These are phyloP conservation scores for Drosophila mojavensis DNA, from an alignment of 1,140 invertebrate genomes.

Conservation along the genomic window DNA sequence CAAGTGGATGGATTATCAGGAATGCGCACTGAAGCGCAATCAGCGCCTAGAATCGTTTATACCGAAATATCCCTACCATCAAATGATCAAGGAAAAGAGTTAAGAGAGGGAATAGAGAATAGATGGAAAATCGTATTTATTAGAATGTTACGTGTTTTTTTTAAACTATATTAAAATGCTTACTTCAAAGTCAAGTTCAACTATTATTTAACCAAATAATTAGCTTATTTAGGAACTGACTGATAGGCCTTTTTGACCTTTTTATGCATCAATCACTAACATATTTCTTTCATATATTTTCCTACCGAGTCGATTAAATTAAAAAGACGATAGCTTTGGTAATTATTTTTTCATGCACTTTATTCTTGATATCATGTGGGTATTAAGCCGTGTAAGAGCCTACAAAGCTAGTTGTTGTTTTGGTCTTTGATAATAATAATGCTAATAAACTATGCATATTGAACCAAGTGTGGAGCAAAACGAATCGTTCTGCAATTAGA, in stretches of 20 bases:
- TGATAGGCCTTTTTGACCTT: too few relatives aligned
- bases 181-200: too few relatives aligned
- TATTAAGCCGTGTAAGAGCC: conserved; percentile 4
- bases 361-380: conserved; percentile 15
- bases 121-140: not conserved
- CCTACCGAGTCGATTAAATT: too few relatives aligned
- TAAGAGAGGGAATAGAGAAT: not conserved
- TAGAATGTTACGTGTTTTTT: not conserved
- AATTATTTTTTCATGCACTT: conserved; percentile 18
- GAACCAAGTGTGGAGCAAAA: conserved; percentile 16
- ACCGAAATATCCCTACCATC: conserved; percentile 44
- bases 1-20: conserved; percentile 18
- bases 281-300: too few relatives aligned
- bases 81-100: not conserved
- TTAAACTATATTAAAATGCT: not conserved
- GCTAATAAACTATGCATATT: conserved; percentile 17
- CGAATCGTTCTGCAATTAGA: conserved; percentile 85
- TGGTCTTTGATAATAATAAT: conserved; percentile 1
- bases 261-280: not conserved
- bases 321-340: not conserved
- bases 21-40: conserved; percentile 47
- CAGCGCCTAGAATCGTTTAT: conserved; percentile 46
- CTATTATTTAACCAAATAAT: too few relatives aligned
- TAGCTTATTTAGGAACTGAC: too few relatives aligned
- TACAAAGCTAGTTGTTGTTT: conserved; percentile 9